Percentiles rank a stretch among this genome's conserved stretches.
Evolutionary conservation across 2,113 vertebrate genomes (phyloP).

Genomic region (Protobothrops flavoviridis): DNA sequence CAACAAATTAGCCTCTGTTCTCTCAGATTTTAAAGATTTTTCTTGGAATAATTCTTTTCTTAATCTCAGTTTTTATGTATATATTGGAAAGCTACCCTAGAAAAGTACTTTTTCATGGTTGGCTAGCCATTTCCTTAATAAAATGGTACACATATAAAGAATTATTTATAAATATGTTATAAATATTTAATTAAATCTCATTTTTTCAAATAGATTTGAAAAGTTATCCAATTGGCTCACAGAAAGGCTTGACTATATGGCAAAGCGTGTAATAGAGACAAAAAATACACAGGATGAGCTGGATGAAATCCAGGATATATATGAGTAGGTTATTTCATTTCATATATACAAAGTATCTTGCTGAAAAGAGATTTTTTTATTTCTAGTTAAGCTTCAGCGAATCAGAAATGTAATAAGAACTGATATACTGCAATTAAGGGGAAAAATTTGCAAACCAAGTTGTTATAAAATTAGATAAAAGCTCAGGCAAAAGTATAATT

Average conservation of each 20-base stretch:
- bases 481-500: neutral
- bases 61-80: neutral
- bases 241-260: slow-evolving; percentile 53
- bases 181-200: neutral
- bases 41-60: neutral
- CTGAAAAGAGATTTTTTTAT: neutral
- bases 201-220: slow-evolving; percentile 47
- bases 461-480: neutral
- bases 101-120: neutral
- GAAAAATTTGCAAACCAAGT: neutral
- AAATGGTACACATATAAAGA: neutral
- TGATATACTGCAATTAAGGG: neutral
- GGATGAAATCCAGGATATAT: slow-evolving; percentile 20
- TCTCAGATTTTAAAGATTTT: neutral
- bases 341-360: neutral
- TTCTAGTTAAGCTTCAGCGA: neutral
- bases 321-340: slow-evolving; percentile 46
- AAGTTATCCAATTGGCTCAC: slow-evolving; percentile 28
- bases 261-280: slow-evolving; percentile 47
- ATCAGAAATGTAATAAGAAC: neutral
- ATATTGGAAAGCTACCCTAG: neutral
- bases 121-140: neutral
- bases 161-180: neutral
- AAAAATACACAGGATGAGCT: slow-evolving; percentile 55
- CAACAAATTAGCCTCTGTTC: neutral